Base-by-base conservation (phyloP, 2,888 invertebrate genomes). In the Dolichomitus sp. region DNA sequence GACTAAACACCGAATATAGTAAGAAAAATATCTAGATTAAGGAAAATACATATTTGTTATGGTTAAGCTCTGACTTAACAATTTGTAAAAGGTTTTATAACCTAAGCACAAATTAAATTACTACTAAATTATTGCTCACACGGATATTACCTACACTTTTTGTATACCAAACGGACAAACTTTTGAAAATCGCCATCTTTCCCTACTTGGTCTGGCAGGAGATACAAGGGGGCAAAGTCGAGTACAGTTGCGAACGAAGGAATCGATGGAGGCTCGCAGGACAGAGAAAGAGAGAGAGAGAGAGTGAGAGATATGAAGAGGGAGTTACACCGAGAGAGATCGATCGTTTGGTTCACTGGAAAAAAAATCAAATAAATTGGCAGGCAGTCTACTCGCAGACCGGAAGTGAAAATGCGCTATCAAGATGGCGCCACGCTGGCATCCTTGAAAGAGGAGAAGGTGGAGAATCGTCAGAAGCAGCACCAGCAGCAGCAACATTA, bases 381-480 rank as follows among this genome's bases (percentile, higher is more conserved):
- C 9, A 33, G 59, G 42, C 27, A 27, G 52, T 12, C 52, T 65
- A n/a, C 40, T 66, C 45, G 68, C 52, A 54, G 37, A 40, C 70
- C 69, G 81, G 73, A 74, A 81, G 69, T 77, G 73, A 52, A 73
- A 68, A 77, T 81, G 61, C 45, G 59, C 57, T 77, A 69, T 68
- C 68, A 81, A 81, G 77, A 81, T 81, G 81, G 81, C 81, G 73
- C 66, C 50, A 76, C 54, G 40, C 68, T 73, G 61, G 76, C 72
- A 77, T 81, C 81, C 76, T 77, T 77, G 59, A 77, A 73, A 77
- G 61, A 72, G 72, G 45, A 50, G 57, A 52, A 61, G 72, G 42
- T 57, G 48, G 30, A 68, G 81, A 48, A 59, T 65, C 42, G 27
- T 68, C 48, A 65, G 57, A 79, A 72, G 48, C 50, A 73, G 30